Evolutionary conservation across 2,797 vertebrate genomes (phyloP), one percentile per base, ranked within the genome.

Genomic region (Lophura swinhoii): DNA sequence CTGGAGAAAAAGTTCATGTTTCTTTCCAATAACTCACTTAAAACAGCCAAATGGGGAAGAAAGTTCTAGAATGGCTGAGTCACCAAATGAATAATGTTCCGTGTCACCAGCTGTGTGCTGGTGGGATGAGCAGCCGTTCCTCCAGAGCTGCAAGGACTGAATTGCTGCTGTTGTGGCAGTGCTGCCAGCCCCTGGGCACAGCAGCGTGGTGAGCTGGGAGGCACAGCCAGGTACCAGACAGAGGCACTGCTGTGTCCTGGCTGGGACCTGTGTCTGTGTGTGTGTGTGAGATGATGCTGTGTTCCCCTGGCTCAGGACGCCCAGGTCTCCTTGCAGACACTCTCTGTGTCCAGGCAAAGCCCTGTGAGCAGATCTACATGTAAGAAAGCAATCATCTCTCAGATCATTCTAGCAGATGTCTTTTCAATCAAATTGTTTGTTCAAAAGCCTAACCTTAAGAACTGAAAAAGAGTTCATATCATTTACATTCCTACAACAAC

Each of bases 401-500:
- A 46, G 10, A 5, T 63, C 75, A 43, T 41, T 90, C 56, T 28
- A 9, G 35, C 78, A 90, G 84, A 78, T 84, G 70, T 91, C 66
- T 71, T 86, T 37, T 33, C 44, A 90, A 87, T 37, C 56, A 70
- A 93, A 73, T 49, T 85, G 39, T 66, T 80, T 55, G 46, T 91
- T 88, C 49, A 63, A 63, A 96, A 96, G 56, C 72, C 64, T 21
- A 31, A 80, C 44, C 85, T 93, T 73, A 80, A 51, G 86, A 55
- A 77, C 55, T 91, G 75, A 55, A 88, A 89, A 94, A 48, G 82
- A 74, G 26, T 87, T 87, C 92, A n/a, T 93, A 49, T 91, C 87
- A 69, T 93, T 92, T 88, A 83, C 95, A 96, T 97, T 97, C 95
- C 97, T 96, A 83, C 95, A 96, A 96, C 96, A 96, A 92, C 49